Base-by-base conservation (phyloP, 2,888 invertebrate genomes). In the Scaeva pyrastri region DNA sequence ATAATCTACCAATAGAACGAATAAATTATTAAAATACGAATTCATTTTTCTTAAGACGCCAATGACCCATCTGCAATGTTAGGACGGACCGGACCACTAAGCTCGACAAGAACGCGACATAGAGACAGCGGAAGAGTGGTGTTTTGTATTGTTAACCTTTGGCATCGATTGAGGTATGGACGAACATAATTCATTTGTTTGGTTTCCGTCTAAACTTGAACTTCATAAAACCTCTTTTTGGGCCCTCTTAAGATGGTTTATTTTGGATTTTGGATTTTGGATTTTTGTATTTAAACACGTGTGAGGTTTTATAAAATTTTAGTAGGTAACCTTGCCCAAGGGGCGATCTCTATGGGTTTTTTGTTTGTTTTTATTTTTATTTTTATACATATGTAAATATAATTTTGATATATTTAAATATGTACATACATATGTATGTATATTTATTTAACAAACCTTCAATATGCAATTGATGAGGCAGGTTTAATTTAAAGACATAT, bases 271-370 rank as follows among this genome's bases (percentile, higher is more conserved):
- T 31, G 6, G 31, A 7, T 31, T 31, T 5, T 31, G 5, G n/a
- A n/a, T n/a, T n/a, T 2, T 31, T 31, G 6, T 5, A 7, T 31
- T 31, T 5, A 7, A 1, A 74, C 60, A 60, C 73, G 60, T 77
- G 68, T 39, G 26, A 62, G 50, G 50, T 60, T 11, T n/a, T 36
- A 36, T 16, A 76, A 50, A n/a, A 72, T 31, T 45, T 50, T 36
- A 68, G 66, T 72, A 31, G 80, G 72, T 81, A 48, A 77, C 76
- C 85, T 85, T 70, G 73, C 55, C 45, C 1, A 23, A 43, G 68
- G 80, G 14, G 52, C 48, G 26, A 50, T 39, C 68, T 39, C 5
- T 68, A 68, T 68, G 68, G 50, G n/a, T 64, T 45, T 19, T 31
- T 19, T n/a, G 43, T n/a, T 45, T 2, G 8, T 7, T 31, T 31